A percentile compares a stretch with the other conserved stretches of the same genome.
phyloP scores from a whole-genome alignment of 2,888 invertebrate species.

The Epistrophe grossulariae region DNA sequence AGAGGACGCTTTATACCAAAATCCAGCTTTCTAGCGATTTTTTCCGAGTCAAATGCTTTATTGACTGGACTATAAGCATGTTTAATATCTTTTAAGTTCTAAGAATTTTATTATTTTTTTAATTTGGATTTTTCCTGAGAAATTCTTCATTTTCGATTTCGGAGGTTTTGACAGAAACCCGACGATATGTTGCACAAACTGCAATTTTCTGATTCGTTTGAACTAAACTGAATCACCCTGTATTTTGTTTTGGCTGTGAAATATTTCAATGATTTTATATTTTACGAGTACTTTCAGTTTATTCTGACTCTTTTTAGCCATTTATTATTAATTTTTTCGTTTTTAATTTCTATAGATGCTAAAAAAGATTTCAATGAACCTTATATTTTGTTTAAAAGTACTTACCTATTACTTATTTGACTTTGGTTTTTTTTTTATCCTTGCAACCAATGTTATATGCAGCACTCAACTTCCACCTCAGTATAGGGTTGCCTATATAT shows the following conservation, averaged over 20 bases:
- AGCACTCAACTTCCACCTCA: neutral
- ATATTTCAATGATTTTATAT: neutral
- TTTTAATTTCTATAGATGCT: neutral
- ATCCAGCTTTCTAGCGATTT: too few species aligned
- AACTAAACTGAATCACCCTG: neutral
- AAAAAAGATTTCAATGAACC: slow-evolving; percentile 5
- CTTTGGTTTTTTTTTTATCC: neutral
- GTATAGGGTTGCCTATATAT: too few species aligned
- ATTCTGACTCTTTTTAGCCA: neutral
- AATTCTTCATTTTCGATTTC: too few species aligned
- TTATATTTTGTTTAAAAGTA: neutral
- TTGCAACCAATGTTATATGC: neutral
- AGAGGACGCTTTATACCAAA: too few species aligned
- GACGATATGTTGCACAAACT: too few species aligned
- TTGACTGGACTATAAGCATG: too few species aligned
- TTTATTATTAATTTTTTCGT: neutral
- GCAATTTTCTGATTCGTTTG: neutral
- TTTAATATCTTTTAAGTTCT: too few species aligned
- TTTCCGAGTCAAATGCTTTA: too few species aligned
- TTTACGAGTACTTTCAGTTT: neutral
- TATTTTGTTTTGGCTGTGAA: too few species aligned
- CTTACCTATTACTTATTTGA: neutral
- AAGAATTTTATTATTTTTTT: too few species aligned
- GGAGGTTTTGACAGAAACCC: too few species aligned
- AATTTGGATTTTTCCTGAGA: too few species aligned